Percentiles rank a stretch among this genome's conserved stretches.
phyloP scores from a whole-genome alignment of 2,797 vertebrate genomes.

The Potorous gilbertii region DNA sequence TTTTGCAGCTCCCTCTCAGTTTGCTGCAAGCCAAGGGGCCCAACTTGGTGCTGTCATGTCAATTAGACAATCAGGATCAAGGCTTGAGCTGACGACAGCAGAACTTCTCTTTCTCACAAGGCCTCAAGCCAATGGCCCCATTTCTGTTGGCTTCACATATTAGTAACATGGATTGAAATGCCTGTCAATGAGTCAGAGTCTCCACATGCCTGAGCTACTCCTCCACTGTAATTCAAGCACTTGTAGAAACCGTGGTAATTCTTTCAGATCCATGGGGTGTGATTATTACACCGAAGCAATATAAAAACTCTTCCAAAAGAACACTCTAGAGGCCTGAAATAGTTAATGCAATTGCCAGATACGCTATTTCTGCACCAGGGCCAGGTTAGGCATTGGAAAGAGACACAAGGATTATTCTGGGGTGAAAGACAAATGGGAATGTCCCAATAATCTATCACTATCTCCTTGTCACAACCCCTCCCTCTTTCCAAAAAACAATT shows the following conservation, averaged over 20 bases:
- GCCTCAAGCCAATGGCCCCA: neutral
- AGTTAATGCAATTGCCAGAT: neutral
- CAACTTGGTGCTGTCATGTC: neutral
- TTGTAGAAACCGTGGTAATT: neutral
- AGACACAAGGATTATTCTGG: neutral
- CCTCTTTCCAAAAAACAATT: neutral
- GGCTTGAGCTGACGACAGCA: neutral
- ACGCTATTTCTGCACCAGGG: neutral
- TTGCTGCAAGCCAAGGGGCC: neutral
- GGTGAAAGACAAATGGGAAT: neutral
- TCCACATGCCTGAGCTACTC: neutral
- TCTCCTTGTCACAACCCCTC: neutral
- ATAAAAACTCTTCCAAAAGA: neutral
- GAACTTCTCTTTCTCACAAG: neutral
- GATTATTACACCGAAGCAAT: neutral
- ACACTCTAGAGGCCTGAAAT: neutral
- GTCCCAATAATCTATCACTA: neutral
- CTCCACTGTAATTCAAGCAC: neutral
- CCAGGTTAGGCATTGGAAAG: neutral
- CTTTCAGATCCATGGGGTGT: neutral
- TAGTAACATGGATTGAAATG: neutral
- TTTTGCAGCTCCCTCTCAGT: neutral
- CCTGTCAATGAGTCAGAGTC: neutral
- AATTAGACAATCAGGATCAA: slow-evolving; percentile 2
- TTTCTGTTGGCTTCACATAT: slow-evolving; percentile 7